Base-by-base conservation (phyloP, 2,113 vertebrate genomes). In the Notothenia coriiceps region DNA sequence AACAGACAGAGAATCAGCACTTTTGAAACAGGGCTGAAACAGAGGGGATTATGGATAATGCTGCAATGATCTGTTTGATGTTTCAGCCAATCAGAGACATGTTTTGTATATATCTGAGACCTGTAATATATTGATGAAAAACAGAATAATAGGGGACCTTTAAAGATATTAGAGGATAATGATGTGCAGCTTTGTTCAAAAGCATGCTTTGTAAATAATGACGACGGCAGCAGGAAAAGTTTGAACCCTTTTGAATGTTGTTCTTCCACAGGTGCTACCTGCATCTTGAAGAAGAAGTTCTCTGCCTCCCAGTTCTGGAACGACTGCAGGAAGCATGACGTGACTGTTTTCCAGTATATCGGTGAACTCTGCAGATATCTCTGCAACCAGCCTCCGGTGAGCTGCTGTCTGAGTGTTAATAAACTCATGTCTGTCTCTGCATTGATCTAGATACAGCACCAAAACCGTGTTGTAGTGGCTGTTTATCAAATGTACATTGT, bases 361-460 rank as follows among this genome's bases (percentile, higher is more conserved):
- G 97, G 98, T 63, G 98, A 99, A 79, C 95, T 99, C 17, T 99
- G 98, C 61, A 96, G 95, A 67, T 99, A 99, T 78, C 96, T 99
- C 76, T 97, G 97, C 91, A 98, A 96, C 83, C 98, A 98, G 74
- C 96, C 97, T 9, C 89, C 95, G 97, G 98, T 99, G 95, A 75
- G 9, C 8, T 14, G 46, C 57, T 33, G 9, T 51, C 0, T 10
- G 2, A 8, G 14, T 22, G 13, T 49, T 5, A 35, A 14, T 33
- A 60, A 47, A 6, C n/a, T 33, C 64, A 13, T 5, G 25, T 10
- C 9, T 17, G 7, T 64, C 11, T 15, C 2, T 25, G 2, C 2
- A 14, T 46, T 2, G 40, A 35, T 14, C 5, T 10, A 12, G 13
- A 11, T 8, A 18, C 13, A 29, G 47, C 49, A 67, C 9, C 54